A percentile compares a stretch with the other conserved stretches of the same genome.
These are phyloP conservation scores for Dicranocentrus wangi DNA, from an alignment of 2,888 invertebrate genomes.

Conservation along the genomic window DNA sequence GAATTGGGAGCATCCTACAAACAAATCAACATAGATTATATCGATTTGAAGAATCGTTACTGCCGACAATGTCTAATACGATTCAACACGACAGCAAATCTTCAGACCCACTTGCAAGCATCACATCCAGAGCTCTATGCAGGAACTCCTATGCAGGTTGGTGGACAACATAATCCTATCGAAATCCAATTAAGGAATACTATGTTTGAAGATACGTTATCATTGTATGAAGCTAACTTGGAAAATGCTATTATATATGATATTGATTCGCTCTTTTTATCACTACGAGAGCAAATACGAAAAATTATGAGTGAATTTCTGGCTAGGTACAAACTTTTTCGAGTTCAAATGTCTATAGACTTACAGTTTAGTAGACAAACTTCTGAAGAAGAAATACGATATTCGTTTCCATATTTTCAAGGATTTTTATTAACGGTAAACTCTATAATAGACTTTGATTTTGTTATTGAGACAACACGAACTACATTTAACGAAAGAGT, in stretches of 20 bases:
- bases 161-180: neutral
- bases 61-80: conserved; percentile 19
- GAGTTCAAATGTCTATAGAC: conserved; percentile 19
- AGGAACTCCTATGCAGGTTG: neutral
- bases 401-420: conserved; percentile 32
- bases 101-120: conserved; percentile 4
- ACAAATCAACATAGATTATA: too few relatives aligned
- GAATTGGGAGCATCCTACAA: too few relatives aligned
- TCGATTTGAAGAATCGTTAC: neutral
- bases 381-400: neutral
- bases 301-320: conserved; percentile 21
- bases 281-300: neutral
- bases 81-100: neutral
- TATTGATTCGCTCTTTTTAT: neutral
- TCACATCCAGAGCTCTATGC: conserved; percentile 8
- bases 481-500: conserved; percentile 18
- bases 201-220: conserved; percentile 20
- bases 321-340: neutral
- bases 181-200: conserved; percentile 1
- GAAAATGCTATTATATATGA: conserved; percentile 14
- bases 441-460: conserved; percentile 14
- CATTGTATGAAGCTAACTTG: conserved; percentile 18
- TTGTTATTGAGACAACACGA: conserved; percentile 16
- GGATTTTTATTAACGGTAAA: conserved; percentile 35
- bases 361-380: conserved; percentile 14